Conservation (phyloP, 2,797 vertebrate genomes). For the Sebastes matsubarae region DNA sequence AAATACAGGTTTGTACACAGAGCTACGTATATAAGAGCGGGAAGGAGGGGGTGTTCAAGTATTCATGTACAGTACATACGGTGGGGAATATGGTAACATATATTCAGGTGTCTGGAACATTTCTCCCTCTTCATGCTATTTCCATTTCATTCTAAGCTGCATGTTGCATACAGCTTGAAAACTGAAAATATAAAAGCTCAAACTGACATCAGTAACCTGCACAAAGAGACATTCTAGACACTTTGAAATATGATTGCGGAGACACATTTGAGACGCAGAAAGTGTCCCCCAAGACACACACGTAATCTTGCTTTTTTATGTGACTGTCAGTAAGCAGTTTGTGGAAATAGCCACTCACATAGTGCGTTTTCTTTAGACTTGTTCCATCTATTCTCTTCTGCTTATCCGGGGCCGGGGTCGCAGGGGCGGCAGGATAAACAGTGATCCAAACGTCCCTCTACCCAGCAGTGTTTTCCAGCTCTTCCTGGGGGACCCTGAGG, state of each 20-base stretch:
- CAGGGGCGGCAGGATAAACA: background rate
- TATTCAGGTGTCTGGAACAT: background rate
- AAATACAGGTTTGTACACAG: conserved; percentile 28
- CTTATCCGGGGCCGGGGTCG: background rate
- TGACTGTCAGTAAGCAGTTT: background rate
- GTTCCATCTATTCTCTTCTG: background rate
- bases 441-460: background rate
- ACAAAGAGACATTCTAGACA: background rate
- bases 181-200: background rate
- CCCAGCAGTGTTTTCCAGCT: background rate
- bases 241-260: background rate
- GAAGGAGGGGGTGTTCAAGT: background rate
- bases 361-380: background rate
- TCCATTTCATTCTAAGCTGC: conserved; percentile 1
- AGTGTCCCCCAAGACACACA: background rate
- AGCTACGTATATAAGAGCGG: conserved; percentile 29
- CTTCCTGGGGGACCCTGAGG: background rate
- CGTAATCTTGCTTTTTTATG: background rate
- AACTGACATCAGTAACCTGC: background rate
- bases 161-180: background rate
- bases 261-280: background rate
- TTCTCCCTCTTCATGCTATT: background rate
- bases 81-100: background rate
- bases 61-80: background rate
- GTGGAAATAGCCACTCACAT: background rate